Evolutionary conservation across 2,113 vertebrate species (phyloP), one percentile per base, ranked within the genome.

Genomic region (Telmatochromis brachygnathus): DNA sequence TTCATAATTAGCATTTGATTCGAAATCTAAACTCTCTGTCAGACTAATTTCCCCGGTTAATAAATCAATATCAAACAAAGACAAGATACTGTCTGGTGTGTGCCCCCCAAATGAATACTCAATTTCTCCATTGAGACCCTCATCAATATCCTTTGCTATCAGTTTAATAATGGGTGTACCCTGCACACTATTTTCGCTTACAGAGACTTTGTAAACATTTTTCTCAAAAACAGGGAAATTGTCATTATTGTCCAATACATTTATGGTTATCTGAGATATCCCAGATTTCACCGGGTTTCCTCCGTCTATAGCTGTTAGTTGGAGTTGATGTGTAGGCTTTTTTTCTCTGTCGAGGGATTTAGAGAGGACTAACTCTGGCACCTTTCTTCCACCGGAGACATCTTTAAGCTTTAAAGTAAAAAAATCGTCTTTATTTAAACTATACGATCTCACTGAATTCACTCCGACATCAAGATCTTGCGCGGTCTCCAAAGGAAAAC

Each of bases 221-320:
- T 97, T 94, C 7, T 97, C 90, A 81, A 98, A 99, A 9, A 96
- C 84, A 0, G 98, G 98, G 11, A 96, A 94, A 47, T 99, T 97
- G 75, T 99, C 98, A 37, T 98, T 98, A 56, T 0, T 94, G 79
- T 99, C 98, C 4, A 95, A 73, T 2, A 96, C 93, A 19, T 58
- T 62, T 23, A 96, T 87, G 0, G 15, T 91, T 51, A 96, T 93
- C 17, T 86, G 47, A 1, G 91, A 89, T 6, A 81, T 94, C 0
- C 95, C 96, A 3, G 95, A 94, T 88, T 89, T 94, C 0, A 85
- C 89, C 4, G 94, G 94, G 54, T 92, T 95, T 10, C 96, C 96
- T 1, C 96, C 95, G 47, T 96, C 96, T 4, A 95, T 4, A 3
- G 95, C 96, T 5, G 92, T 95, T 7, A 99, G 83, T 1, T 93